Conservation (phyloP, 1,140 invertebrate species). For the Bicyclus anynana region DNA sequence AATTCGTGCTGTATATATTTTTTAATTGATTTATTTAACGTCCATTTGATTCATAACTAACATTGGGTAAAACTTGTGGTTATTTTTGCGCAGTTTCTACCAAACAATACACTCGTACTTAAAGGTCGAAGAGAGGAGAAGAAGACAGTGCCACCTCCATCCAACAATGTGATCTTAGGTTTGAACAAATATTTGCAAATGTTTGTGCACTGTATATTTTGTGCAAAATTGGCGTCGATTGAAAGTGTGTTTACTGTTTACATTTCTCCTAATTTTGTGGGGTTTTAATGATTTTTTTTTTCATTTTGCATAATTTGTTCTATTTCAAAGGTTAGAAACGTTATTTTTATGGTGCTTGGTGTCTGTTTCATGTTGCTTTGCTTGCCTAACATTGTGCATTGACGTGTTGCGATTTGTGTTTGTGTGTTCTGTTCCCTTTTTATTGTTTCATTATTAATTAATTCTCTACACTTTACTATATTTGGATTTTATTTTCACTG, state of each 20-base stretch:
- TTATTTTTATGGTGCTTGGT: conserved; percentile 16
- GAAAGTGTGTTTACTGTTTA: neutral
- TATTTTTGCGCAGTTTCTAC: conserved; percentile 69
- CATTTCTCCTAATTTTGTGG: neutral
- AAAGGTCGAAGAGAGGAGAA: conserved; percentile 62
- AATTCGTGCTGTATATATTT: neutral
- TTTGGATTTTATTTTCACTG: neutral
- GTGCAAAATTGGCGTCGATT: conserved; percentile 28
- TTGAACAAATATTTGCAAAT: conserved; percentile 39
- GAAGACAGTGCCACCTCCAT: conserved; percentile 58
- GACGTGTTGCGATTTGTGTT: conserved; percentile 72
- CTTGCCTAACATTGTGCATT: conserved; percentile 52
- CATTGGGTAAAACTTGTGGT: conserved; percentile 27
- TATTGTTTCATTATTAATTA: conserved; percentile 1
- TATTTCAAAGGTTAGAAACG: conserved; percentile 7
- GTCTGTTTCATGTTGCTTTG: conserved; percentile 30
- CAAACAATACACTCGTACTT: conserved; percentile 73
- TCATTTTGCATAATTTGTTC: conserved; percentile 11
- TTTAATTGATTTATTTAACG: neutral
- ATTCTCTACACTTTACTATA: too few relatives aligned
- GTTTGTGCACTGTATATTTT: conserved; percentile 58
- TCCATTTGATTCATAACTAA: conserved; percentile 8
- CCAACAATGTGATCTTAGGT: conserved; percentile 60
- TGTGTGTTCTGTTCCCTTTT: conserved; percentile 64
- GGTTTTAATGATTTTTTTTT: neutral